phyloP scores from a whole-genome alignment of 1,140 invertebrate species.

The Brachionus asplanchnoidis region DNA sequence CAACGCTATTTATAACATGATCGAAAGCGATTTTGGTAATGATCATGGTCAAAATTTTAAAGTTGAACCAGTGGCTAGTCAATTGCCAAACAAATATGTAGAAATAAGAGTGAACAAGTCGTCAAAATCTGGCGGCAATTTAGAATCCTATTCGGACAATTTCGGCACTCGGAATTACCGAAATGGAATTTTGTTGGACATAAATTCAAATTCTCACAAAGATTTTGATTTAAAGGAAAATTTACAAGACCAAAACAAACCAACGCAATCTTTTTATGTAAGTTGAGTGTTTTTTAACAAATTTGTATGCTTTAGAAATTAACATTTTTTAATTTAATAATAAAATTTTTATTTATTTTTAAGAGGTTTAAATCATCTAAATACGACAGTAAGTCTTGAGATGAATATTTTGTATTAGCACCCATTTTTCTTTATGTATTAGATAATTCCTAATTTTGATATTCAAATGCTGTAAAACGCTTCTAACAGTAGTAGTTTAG shows the following conservation, averaged over 20 bases:
- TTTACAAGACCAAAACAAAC: not conserved
- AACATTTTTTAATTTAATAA: not conserved
- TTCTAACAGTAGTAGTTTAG: not conserved
- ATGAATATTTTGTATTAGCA: not conserved
- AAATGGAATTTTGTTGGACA: conserved; percentile 2
- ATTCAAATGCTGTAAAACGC: not conserved
- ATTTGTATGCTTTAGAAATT: not conserved
- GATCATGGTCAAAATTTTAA: not conserved
- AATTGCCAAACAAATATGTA: conserved; percentile 18
- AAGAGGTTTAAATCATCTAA: conserved; percentile 11
- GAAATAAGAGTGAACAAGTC: not conserved
- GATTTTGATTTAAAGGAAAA: not conserved
- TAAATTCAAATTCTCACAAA: conserved; percentile 7
- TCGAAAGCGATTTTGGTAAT: conserved; percentile 5
- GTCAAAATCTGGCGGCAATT: not conserved
- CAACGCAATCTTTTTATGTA: not conserved
- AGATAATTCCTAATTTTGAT: not conserved
- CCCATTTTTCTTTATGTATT: not conserved
- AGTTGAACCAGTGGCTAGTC: not conserved
- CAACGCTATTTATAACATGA: not conserved
- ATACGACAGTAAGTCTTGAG: conserved; percentile 25
- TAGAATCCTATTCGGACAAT: conserved; percentile 10
- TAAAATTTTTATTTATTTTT: not conserved
- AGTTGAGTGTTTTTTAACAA: not conserved
- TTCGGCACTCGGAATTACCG: not conserved